A percentile compares a stretch with the other conserved stretches of the same genome.
Evolutionary conservation across 2,113 vertebrate genomes (phyloP).

Genomic region (Ptilonorhynchus violaceus): DNA sequence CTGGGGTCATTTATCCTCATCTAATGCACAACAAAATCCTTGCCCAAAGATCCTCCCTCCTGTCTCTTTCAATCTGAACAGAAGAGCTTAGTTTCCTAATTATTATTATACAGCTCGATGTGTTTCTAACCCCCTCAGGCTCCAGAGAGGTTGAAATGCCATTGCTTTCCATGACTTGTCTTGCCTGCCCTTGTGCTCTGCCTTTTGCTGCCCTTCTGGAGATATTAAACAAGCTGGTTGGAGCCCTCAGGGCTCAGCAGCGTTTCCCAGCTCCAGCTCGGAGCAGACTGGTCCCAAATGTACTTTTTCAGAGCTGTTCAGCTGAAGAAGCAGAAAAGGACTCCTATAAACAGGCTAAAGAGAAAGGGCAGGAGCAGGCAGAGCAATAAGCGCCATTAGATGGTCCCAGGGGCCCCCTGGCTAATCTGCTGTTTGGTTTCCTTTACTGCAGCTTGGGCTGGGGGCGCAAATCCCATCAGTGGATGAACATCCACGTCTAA

Average conservation of each 20-base stretch:
- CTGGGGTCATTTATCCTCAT: not conserved
- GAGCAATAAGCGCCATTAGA: not conserved
- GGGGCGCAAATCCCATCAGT: not conserved
- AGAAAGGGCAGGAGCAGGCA: not conserved
- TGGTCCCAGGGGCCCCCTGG: not conserved
- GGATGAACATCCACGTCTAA: fast-evolving
- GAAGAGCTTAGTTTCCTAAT: not conserved
- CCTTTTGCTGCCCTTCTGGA: not conserved
- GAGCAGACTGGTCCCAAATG: not conserved
- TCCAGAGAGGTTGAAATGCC: not conserved
- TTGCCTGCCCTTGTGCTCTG: not conserved
- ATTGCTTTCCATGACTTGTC: not conserved
- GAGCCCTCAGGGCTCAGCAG: not conserved
- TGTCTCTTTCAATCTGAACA: not conserved
- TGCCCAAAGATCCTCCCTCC: not conserved
- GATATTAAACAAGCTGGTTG: not conserved
- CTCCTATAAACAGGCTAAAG: not conserved
- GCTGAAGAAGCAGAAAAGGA: not conserved
- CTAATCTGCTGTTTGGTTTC: not conserved
- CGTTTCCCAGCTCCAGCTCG: not conserved
- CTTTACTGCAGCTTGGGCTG: not conserved
- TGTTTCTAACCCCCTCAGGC: constrained; percentile 26
- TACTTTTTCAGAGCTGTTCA: not conserved
- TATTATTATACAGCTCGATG: not conserved
- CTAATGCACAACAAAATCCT: not conserved